phyloP scores from a whole-genome alignment of 1,140 invertebrate genomes.

The Hirudo medicinalis region DNA sequence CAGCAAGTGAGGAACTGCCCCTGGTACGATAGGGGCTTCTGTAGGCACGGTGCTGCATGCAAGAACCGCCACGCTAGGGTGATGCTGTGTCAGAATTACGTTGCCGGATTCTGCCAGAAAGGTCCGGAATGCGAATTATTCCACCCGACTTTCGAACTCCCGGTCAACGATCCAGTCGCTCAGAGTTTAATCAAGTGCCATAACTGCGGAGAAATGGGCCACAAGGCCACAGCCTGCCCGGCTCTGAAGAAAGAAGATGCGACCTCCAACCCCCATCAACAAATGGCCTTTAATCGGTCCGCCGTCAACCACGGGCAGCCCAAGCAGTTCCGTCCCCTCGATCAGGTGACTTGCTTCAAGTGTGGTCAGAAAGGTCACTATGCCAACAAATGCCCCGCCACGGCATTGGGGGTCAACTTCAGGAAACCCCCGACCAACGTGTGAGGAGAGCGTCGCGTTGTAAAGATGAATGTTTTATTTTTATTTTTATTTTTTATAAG shows the following conservation, averaged over 20 bases:
- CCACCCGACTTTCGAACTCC: constrained; percentile 44
- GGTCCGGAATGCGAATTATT: constrained; percentile 88
- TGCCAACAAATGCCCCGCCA: constrained; percentile 86
- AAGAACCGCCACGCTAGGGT: constrained; percentile 86
- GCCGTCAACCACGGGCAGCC: no score
- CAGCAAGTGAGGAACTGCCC: constrained; percentile 92
- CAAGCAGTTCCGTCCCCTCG: constrained; percentile 49
- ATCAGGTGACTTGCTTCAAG: constrained; percentile 88
- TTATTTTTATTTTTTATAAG: no score
- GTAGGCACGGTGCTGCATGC: constrained; percentile 84
- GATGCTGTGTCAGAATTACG: constrained; percentile 88
- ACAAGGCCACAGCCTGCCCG: constrained; percentile 75
- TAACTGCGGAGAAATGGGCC: constrained; percentile 82
- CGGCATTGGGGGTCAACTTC: neutral
- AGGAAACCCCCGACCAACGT: no score
- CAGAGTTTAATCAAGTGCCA: constrained; percentile 63
- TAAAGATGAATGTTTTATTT: no score
- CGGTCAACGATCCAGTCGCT: no score
- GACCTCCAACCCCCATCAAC: no score
- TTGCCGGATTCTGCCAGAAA: constrained; percentile 90
- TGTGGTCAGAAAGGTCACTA: constrained; percentile 98
- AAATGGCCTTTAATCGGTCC: no score
- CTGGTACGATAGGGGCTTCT: constrained; percentile 99
- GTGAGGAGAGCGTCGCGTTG: no score
- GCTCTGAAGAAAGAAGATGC: no score